A percentile compares a stretch with the other conserved stretches of the same genome.
phyloP scores from a whole-genome alignment of 1,140 invertebrate genomes.

The Drosophila dunni region DNA sequence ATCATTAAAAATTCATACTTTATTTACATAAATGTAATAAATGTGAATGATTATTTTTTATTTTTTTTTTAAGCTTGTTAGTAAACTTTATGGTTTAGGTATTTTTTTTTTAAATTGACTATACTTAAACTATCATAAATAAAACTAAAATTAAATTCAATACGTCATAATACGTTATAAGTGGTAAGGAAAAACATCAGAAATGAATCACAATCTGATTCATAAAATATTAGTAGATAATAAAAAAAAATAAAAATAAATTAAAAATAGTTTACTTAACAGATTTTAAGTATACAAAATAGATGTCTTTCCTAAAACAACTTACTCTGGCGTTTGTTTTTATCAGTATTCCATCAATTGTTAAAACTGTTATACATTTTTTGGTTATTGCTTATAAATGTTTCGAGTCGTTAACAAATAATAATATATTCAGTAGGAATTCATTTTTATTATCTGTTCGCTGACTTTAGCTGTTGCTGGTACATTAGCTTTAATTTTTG shows the following conservation, averaged over 20 bases:
- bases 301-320: not conserved
- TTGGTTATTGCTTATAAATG: not conserved
- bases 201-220: not conserved
- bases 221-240: not conserved
- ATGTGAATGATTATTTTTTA: too few relatives aligned
- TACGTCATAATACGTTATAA: not conserved
- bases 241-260: not conserved
- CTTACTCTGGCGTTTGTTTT: too few relatives aligned
- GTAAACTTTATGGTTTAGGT: too few relatives aligned
- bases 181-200: not conserved
- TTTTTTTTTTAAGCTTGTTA: too few relatives aligned
- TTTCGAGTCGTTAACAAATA: constrained; percentile 10
- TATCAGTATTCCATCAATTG: too few relatives aligned
- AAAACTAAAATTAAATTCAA: not conserved
- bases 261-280: not conserved
- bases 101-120: too few relatives aligned
- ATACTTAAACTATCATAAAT: too few relatives aligned
- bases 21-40: too few relatives aligned
- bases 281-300: not conserved
- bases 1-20: too few relatives aligned
- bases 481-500: constrained; percentile 29
- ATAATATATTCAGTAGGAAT: constrained; percentile 20
- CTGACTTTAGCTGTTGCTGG: not conserved
- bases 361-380: constrained; percentile 1
- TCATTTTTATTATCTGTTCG: constrained; percentile 22